These are phyloP conservation scores for Anolis sagrei DNA, from an alignment of 2,113 vertebrate genomes.

Conservation along the genomic window DNA sequence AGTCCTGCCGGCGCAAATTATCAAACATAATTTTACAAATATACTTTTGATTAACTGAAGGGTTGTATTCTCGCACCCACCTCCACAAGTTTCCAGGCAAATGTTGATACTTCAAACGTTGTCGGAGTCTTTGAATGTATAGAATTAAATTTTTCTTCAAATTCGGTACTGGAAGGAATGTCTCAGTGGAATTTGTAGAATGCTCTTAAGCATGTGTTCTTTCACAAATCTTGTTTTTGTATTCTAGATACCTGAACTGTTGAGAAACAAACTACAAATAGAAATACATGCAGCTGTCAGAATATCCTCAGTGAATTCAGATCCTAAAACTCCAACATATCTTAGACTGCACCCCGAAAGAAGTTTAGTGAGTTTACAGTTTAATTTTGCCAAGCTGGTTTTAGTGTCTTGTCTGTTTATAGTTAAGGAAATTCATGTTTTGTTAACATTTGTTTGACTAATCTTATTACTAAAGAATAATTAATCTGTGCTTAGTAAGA, in stretches of 20 bases:
- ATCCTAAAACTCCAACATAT: conserved; percentile 81
- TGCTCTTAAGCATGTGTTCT: conserved; percentile 12
- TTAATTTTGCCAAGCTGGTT: background rate
- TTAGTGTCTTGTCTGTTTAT: background rate
- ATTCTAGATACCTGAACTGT: conserved; percentile 85
- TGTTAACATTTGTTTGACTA: background rate
- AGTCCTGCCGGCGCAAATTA: no score
- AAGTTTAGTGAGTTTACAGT: conserved; percentile 81
- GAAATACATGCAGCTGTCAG: conserved; percentile 84
- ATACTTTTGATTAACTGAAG: background rate
- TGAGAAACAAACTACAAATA: conserved; percentile 81
- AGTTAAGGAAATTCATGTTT: background rate
- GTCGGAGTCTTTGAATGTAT: background rate
- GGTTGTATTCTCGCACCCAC: no score
- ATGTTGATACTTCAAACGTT: background rate
- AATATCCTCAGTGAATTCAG: conserved; percentile 83
- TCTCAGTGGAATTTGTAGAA: background rate
- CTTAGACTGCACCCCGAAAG: conserved; percentile 83
- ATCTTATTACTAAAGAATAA: background rate
- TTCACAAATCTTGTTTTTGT: conserved; percentile 45
- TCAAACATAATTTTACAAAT: background rate
- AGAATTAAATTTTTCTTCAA: background rate
- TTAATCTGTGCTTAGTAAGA: background rate
- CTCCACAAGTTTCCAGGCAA: background rate
- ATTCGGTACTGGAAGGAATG: background rate